These are phyloP conservation scores for Bombus breviceps DNA, from an alignment of 1,140 invertebrate genomes.

Conservation along the genomic window DNA sequence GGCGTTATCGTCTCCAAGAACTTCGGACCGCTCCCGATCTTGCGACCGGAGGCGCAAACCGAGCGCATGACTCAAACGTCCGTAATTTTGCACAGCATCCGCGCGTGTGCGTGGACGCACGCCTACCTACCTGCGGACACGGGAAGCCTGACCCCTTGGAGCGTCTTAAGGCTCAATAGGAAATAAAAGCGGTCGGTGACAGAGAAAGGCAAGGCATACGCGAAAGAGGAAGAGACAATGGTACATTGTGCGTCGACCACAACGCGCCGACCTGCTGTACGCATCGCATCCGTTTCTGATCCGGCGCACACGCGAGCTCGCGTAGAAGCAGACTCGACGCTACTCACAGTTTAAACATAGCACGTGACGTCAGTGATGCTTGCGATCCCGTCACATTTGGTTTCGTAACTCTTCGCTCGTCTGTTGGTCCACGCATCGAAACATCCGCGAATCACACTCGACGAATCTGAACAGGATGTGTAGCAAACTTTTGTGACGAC, in stretches of 20 bases:
- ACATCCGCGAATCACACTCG: not conserved
- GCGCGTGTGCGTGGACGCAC: no score
- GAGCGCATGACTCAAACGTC: slow-evolving; percentile 48
- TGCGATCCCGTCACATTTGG: slow-evolving; percentile 46
- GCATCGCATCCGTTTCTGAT: slow-evolving; percentile 68
- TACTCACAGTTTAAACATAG: slow-evolving; percentile 71
- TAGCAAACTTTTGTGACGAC: not conserved
- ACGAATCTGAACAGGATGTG: not conserved
- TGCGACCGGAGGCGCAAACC: not conserved
- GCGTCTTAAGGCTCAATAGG: not conserved
- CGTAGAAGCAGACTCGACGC: slow-evolving; percentile 13
- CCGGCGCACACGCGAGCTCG: slow-evolving; percentile 31
- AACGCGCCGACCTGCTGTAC: slow-evolving; percentile 47
- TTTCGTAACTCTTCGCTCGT: slow-evolving; percentile 17
- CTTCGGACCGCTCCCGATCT: not conserved
- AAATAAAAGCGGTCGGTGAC: slow-evolving; percentile 37
- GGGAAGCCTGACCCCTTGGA: not conserved
- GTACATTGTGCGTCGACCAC: slow-evolving; percentile 64
- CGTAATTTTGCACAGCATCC: slow-evolving; percentile 24
- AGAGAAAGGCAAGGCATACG: slow-evolving; percentile 32
- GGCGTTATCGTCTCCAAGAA: not conserved
- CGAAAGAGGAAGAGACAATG: slow-evolving; percentile 66
- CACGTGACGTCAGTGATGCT: slow-evolving; percentile 66
- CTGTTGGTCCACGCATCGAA: slow-evolving; percentile 7
- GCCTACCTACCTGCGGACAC: not conserved